Conservation (phyloP, 2,888 invertebrate species). For the Diachrysia chrysitis region DNA sequence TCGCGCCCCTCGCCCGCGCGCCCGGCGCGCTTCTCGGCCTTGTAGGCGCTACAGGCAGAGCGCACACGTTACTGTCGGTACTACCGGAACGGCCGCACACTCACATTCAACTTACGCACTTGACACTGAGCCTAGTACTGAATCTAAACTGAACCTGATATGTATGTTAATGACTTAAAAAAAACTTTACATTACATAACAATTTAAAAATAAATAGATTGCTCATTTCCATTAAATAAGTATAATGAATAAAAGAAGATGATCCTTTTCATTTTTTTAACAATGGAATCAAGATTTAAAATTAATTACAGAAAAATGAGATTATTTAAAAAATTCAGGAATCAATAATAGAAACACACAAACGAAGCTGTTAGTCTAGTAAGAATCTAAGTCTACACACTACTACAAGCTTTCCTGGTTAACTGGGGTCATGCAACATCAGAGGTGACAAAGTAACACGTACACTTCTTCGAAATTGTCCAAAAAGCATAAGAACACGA, state of each 20-base stretch:
- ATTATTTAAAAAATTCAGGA: not conserved
- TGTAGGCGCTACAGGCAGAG: slow-evolving; percentile 78
- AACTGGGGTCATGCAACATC: slow-evolving; percentile 23
- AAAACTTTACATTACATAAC: too few relatives aligned
- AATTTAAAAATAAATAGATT: not conserved
- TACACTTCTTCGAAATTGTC: not conserved
- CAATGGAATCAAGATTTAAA: too few relatives aligned
- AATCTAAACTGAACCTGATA: not conserved
- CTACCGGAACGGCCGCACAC: too few relatives aligned
- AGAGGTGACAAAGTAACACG: slow-evolving; percentile 9
- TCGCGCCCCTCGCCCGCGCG: slow-evolving; percentile 66
- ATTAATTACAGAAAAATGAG: not conserved
- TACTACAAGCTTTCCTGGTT: not conserved
- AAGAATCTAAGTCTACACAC: not conserved
- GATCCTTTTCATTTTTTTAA: too few relatives aligned
- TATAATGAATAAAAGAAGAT: too few relatives aligned
- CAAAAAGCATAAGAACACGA: not conserved
- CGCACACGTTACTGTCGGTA: not conserved
- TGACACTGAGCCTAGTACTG: not conserved
- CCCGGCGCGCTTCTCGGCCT: slow-evolving; percentile 69
- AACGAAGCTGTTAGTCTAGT: slow-evolving; percentile 31
- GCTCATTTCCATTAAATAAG: too few relatives aligned
- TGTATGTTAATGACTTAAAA: not conserved
- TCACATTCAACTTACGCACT: not conserved
- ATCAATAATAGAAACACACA: slow-evolving; percentile 11